phyloP scores from a whole-genome alignment of 2,797 vertebrate species.

The Chrosomus eos region DNA sequence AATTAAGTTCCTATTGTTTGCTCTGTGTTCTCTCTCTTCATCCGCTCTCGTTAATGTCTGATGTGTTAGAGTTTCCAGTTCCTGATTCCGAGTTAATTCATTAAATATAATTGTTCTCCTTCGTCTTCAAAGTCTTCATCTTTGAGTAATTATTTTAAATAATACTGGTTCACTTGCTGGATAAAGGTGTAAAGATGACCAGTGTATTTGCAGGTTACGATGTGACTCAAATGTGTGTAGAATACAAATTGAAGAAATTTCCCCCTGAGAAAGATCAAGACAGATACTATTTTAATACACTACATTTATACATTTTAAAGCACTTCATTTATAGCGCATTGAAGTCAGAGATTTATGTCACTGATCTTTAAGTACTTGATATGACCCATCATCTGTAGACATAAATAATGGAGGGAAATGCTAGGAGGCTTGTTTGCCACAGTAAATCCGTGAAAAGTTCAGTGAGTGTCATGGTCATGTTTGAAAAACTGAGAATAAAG shows the following conservation, averaged over 20 bases:
- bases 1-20: too few species aligned
- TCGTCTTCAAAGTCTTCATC: too few species aligned
- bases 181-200: background rate
- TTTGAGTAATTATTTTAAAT: background rate
- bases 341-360: slow-evolving; percentile 38
- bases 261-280: slow-evolving; percentile 3
- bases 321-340: slow-evolving; percentile 15
- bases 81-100: too few species aligned
- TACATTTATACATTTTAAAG: background rate
- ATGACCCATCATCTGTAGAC: slow-evolving; percentile 33
- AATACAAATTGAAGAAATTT: slow-evolving; percentile 21
- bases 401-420: slow-evolving; percentile 42
- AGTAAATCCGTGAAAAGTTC: slow-evolving; percentile 2
- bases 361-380: slow-evolving; percentile 37
- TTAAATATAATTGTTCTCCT: too few species aligned
- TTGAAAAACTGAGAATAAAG: slow-evolving; percentile 57
- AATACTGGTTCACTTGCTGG: background rate
- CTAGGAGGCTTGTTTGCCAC: slow-evolving; percentile 25
- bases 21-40: too few species aligned
- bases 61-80: too few species aligned
- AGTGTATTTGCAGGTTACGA: slow-evolving; percentile 10
- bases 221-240: slow-evolving; percentile 23
- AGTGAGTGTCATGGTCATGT: slow-evolving; percentile 19
- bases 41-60: too few species aligned
- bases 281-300: slow-evolving; percentile 33